These are phyloP conservation scores for Drosophila lutescens DNA, from an alignment of 2,888 invertebrate genomes.

Conservation along the genomic window DNA sequence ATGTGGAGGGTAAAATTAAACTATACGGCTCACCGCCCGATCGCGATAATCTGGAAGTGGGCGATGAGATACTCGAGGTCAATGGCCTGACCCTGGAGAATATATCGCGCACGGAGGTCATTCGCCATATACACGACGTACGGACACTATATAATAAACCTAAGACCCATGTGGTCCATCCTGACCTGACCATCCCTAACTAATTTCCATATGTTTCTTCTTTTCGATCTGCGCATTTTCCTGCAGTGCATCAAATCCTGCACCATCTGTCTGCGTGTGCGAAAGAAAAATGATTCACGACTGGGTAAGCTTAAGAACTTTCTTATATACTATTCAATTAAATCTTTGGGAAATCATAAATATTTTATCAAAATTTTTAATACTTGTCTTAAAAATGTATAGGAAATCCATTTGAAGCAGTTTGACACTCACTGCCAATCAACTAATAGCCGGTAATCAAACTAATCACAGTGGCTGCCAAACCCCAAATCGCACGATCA, in stretches of 20 bases:
- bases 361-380: no score
- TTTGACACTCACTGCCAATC: slow-evolving; percentile 2
- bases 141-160: slow-evolving; percentile 53
- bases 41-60: slow-evolving; percentile 96
- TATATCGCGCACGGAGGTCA: slow-evolving; percentile 95
- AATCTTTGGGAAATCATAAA: neutral
- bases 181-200: neutral
- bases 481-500: slow-evolving; percentile 7
- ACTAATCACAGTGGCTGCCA: neutral
- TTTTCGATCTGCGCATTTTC: slow-evolving; percentile 79
- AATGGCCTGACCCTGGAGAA: slow-evolving; percentile 97
- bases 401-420: neutral
- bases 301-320: slow-evolving; percentile 88
- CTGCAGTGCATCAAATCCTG: slow-evolving; percentile 97
- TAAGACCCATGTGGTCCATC: neutral
- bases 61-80: slow-evolving; percentile 98
- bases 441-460: neutral
- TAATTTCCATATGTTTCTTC: slow-evolving; percentile 7
- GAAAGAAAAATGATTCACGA: slow-evolving; percentile 93
- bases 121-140: slow-evolving; percentile 98
- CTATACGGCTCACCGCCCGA: slow-evolving; percentile 97
- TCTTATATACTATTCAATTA: neutral
- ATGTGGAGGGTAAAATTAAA: slow-evolving; percentile 96
- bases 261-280: slow-evolving; percentile 96
- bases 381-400: no score